Base-by-base conservation (phyloP, 2,888 invertebrate genomes). In the Cheilosia vulpina region DNA sequence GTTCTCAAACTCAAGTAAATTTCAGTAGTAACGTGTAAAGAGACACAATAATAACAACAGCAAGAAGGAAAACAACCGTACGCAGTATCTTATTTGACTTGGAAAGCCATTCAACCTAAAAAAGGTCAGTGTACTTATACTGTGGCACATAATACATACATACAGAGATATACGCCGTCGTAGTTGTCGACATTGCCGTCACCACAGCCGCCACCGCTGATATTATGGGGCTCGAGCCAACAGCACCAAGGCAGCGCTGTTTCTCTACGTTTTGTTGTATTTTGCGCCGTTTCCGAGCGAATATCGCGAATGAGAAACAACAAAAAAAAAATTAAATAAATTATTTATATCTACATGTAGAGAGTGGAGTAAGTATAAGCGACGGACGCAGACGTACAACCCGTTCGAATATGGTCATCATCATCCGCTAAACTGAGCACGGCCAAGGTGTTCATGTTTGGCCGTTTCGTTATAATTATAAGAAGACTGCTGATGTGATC, bases 41-140 rank as follows among this genome's bases (percentile, higher is more conserved):
- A 57, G 58, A 38, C 58, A 69, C 55, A 62, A 31, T 53, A 47
- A 53, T 34, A 63, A 50, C 38, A 53, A 27, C 27, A 60, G 17
- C 24, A 13, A 38, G 38, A 38, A 38, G 24, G 38, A n/a, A 58
- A 52, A 62, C 68, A 84, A 71, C 75, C 84, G 84, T 79, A 84
- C 84, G 84, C 84, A 84, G 75, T 80, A 76, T 84, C 71, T 45
- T 83, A 78, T 71, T 75, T 65, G 79, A 79, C 63, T 77, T 73
- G 78, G 66, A 75, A 75, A 84, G 84, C 75, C 79, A 84, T 84
- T 84, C 84, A 84, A 84, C 84, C 84, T 84, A 75, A 84, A 84
- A 84, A 84, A 84, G 84, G 84, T 84, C 84, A 84, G 75, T 84
- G 84, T 84, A 84, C 84, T 84, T 84, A 79, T 71, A 84, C 79